These are phyloP conservation scores for Otis tarda DNA, from an alignment of 2,113 vertebrate genomes.

Conservation along the genomic window DNA sequence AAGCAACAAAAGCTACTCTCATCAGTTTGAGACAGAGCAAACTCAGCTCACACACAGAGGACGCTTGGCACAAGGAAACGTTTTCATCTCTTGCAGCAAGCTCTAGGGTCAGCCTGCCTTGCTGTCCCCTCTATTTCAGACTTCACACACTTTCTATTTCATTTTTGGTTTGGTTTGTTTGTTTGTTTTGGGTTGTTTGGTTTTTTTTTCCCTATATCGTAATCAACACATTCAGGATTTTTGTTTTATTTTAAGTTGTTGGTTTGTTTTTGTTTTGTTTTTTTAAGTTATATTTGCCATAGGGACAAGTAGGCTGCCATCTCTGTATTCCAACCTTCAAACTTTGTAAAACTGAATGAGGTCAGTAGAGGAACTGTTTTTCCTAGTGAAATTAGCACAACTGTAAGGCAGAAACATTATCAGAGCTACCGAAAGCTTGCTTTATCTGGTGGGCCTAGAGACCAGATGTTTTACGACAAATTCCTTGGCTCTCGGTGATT, in stretches of 20 bases:
- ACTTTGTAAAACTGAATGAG: not conserved
- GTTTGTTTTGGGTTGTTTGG: no score
- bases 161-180: not conserved
- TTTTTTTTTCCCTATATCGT: not conserved
- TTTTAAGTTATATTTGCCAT: not conserved
- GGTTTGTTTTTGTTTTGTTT: not conserved
- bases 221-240: not conserved
- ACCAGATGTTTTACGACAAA: constrained; percentile 25
- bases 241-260: not conserved
- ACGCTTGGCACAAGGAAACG: not conserved
- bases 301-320: not conserved
- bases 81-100: not conserved
- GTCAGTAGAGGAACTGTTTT: not conserved
- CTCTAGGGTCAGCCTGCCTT: not conserved
- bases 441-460: not conserved
- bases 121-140: not conserved
- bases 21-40: not conserved
- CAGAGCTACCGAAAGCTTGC: not conserved
- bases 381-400: not conserved
- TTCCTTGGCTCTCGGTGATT: not conserved
- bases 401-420: not conserved
- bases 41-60: not conserved
- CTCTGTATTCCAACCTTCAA: not conserved
- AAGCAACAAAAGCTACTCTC: not conserved
- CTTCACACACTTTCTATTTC: not conserved